These are phyloP conservation scores for Sakesphorus luctuosus DNA, from an alignment of 2,113 vertebrate genomes.

Conservation along the genomic window DNA sequence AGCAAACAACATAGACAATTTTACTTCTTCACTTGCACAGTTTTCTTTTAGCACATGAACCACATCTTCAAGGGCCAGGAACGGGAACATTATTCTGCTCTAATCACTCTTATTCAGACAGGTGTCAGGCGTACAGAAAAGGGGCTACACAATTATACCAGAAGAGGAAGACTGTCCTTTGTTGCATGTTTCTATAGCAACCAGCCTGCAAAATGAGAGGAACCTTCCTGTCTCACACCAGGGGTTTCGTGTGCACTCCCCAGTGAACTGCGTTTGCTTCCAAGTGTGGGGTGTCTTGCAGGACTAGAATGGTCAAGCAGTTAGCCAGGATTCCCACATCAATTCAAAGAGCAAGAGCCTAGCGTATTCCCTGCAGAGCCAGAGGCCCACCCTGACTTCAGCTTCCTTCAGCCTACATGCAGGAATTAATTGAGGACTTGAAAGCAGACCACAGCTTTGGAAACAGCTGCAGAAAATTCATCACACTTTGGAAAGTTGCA, in stretches of 20 bases:
- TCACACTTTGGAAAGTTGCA: slow-evolving; percentile 44
- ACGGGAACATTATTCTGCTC: slow-evolving; percentile 74
- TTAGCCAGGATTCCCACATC: slow-evolving; percentile 71
- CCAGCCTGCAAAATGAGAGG: slow-evolving; percentile 79
- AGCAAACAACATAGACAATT: slow-evolving; percentile 78
- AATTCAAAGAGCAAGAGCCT: slow-evolving; percentile 68
- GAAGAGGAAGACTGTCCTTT: slow-evolving; percentile 86
- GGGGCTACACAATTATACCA: slow-evolving; percentile 83
- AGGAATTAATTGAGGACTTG: slow-evolving; percentile 71
- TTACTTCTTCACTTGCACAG: slow-evolving; percentile 75
- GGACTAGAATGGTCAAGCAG: slow-evolving; percentile 73
- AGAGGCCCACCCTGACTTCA: slow-evolving; percentile 71
- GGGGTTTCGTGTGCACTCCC: slow-evolving; percentile 78
- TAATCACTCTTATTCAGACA: slow-evolving; percentile 81
- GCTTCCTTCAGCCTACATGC: slow-evolving; percentile 69
- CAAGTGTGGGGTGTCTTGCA: slow-evolving; percentile 71
- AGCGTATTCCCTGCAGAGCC: slow-evolving; percentile 64
- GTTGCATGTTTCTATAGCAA: slow-evolving; percentile 87
- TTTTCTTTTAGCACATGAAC: slow-evolving; percentile 66
- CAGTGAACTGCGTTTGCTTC: slow-evolving; percentile 81
- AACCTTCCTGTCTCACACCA: slow-evolving; percentile 83
- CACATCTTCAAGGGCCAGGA: slow-evolving; percentile 66
- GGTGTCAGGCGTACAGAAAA: slow-evolving; percentile 81
- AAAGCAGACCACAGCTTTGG: slow-evolving; percentile 72
- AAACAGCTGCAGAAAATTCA: slow-evolving; percentile 74